Evolutionary conservation across 2,888 invertebrate species (phyloP).

Genomic region (Rambutsinella grinnellia): DNA sequence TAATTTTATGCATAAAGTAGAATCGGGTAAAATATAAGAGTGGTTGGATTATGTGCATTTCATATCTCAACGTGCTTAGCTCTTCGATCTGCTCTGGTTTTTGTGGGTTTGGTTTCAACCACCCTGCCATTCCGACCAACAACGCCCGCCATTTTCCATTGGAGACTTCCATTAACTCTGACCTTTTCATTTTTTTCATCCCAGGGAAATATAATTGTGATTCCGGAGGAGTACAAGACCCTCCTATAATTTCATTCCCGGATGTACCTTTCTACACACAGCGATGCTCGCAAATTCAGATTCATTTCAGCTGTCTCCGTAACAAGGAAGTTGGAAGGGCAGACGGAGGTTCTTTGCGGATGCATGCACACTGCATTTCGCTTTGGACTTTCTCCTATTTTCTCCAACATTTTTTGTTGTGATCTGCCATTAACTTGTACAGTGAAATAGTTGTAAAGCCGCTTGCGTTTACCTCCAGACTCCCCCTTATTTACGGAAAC

Average conservation of each 20-base stretch:
- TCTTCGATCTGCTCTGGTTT: background rate
- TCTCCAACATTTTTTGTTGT: background rate
- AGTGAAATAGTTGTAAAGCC: no score
- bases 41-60: background rate
- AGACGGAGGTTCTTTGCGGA: background rate
- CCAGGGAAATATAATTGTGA: conserved; percentile 26
- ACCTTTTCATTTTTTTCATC: conserved; percentile 26
- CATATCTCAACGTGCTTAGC: background rate
- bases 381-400: conserved; percentile 5
- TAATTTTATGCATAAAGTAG: no score
- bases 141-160: background rate
- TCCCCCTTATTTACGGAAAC: background rate
- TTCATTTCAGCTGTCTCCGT: conserved; percentile 5
- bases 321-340: background rate
- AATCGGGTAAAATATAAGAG: background rate
- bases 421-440: background rate
- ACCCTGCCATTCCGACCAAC: background rate
- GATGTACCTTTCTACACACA: background rate
- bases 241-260: conserved; percentile 29
- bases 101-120: background rate
- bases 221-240: conserved; percentile 22
- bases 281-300: conserved; percentile 2
- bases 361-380: conserved; percentile 10
- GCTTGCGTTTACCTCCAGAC: background rate
- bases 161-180: conserved; percentile 32